Evolutionary conservation across 2,797 vertebrate species (phyloP).

Genomic region (Simalia tracyae): DNA sequence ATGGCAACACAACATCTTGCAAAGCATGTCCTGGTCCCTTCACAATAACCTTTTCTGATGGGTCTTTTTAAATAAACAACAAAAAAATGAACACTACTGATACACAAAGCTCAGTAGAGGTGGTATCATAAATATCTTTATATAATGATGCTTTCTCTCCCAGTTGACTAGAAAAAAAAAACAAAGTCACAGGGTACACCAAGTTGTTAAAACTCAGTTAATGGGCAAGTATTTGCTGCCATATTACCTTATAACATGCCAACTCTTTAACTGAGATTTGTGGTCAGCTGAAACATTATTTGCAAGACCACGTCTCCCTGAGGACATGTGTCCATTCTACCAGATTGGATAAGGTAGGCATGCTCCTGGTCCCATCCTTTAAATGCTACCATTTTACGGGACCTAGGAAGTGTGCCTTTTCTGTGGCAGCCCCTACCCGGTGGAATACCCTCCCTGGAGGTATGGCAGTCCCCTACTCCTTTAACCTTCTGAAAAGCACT

Average conservation of each 20-base stretch:
- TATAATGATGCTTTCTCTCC: neutral
- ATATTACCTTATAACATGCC: neutral
- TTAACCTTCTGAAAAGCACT: neutral
- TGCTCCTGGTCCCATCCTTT: neutral
- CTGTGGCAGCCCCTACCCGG: neutral
- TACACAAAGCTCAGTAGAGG: conserved; percentile 22
- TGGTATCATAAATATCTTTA: neutral
- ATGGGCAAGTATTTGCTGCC: neutral
- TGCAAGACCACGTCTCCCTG: neutral
- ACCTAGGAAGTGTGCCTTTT: neutral
- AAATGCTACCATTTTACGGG: neutral
- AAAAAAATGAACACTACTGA: neutral
- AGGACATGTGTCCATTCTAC: neutral
- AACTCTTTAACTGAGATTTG: neutral
- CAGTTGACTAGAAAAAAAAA: neutral
- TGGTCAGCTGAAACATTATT: neutral
- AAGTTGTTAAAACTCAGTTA: neutral
- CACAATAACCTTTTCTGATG: neutral
- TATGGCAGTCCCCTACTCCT: neutral
- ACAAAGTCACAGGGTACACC: neutral
- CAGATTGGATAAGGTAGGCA: neutral
- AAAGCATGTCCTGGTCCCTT: neutral
- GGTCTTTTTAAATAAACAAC: conserved; percentile 9
- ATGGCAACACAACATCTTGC: conserved; percentile 68
- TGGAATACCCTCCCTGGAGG: neutral